A percentile compares a stretch with the other conserved stretches of the same genome.
Conservation (phyloP, 2,888 invertebrate genomes). For the Petrophora chlorosata region DNA sequence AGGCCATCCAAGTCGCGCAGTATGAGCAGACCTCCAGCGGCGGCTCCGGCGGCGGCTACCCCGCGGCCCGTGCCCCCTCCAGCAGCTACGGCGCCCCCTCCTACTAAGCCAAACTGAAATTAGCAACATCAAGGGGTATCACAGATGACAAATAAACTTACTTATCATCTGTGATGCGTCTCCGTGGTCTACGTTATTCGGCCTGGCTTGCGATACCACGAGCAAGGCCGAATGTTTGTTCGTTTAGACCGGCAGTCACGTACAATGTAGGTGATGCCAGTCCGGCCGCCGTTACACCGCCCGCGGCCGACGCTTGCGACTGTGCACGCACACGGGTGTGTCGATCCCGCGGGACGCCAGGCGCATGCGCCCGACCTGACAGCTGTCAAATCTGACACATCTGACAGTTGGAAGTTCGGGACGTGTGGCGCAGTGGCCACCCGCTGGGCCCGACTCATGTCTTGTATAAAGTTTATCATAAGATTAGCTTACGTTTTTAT, state of each 20-base stretch:
- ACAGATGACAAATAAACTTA: conserved; percentile 37
- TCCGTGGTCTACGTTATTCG: conserved; percentile 58
- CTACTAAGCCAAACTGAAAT: conserved; percentile 63
- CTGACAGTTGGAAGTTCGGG: conserved; percentile 32
- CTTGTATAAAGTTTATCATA: conserved; percentile 80
- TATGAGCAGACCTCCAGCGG: conserved; percentile 87
- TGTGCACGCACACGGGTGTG: conserved; percentile 79
- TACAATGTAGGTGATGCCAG: conserved; percentile 80
- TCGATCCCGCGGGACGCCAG: conserved; percentile 69
- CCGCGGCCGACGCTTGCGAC: conserved; percentile 76
- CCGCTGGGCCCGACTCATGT: conserved; percentile 72
- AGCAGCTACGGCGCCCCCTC: conserved; percentile 89
- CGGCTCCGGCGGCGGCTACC: conserved; percentile 78
- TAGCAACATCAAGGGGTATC: conserved; percentile 38
- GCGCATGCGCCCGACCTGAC: conserved; percentile 48
- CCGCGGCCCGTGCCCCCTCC: conserved; percentile 83
- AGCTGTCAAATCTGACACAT: conserved; percentile 42
- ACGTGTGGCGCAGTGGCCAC: conserved; percentile 68
- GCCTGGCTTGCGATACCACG: conserved; percentile 53
- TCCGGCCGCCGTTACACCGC: conserved; percentile 51
- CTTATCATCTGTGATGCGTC: conserved; percentile 32
- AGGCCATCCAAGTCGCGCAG: conserved; percentile 94
- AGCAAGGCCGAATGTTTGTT: conserved; percentile 65
- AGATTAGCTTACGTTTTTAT: conserved; percentile 71
- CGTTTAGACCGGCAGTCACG: conserved; percentile 65